phyloP scores from a whole-genome alignment of 2,888 invertebrate species.

The Celastrina argiolus region DNA sequence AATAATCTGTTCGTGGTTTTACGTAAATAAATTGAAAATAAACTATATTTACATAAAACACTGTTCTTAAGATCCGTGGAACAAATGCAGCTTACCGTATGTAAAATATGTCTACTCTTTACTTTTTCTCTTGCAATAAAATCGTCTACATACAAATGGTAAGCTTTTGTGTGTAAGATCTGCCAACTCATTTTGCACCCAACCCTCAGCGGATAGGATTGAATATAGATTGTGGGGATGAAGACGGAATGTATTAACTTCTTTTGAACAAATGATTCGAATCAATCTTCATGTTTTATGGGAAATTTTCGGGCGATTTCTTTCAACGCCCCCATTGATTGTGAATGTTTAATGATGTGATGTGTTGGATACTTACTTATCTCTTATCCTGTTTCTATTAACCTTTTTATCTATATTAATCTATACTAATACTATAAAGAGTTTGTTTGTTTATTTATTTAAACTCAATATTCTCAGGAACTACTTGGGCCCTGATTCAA shows the following conservation, averaged over 20 bases:
- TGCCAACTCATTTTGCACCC: neutral
- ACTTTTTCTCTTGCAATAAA: neutral
- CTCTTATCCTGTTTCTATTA: neutral
- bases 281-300: constrained; percentile 10
- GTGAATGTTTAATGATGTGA: neutral
- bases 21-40: too few relatives aligned
- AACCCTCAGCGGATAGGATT: neutral
- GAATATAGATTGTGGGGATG: neutral
- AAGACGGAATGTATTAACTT: constrained; percentile 8
- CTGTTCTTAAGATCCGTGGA: neutral
- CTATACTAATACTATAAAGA: too few relatives aligned
- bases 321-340: neutral
- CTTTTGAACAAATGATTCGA: constrained; percentile 12
- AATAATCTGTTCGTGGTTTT: too few relatives aligned
- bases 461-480: too few relatives aligned
- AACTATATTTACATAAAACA: too few relatives aligned
- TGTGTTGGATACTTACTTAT: neutral
- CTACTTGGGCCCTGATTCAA: too few relatives aligned
- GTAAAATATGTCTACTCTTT: neutral
- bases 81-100: neutral
- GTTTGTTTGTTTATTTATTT: too few relatives aligned
- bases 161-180: neutral
- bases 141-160: neutral
- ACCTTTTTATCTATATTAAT: too few relatives aligned
- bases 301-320: neutral